Base-by-base conservation (phyloP, 2,888 invertebrate species). In the Phengaris arion region DNA sequence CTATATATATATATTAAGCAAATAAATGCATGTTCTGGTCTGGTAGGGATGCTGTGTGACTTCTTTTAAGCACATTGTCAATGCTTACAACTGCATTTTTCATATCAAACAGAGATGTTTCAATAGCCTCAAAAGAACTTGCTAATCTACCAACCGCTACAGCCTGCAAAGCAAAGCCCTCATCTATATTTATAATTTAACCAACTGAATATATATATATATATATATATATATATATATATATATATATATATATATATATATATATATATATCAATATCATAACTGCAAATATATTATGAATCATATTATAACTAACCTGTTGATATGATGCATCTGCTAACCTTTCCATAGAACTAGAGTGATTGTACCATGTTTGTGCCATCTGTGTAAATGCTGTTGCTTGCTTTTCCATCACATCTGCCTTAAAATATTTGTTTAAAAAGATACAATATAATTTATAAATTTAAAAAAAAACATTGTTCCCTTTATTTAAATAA, bases 291-390 rank as follows among this genome's bases (percentile, higher is more conserved):
- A n/a, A n/a, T n/a, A n/a, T 35, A 35, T 3, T 35, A 35, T 35
- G 35, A 35, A 35, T 22, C 22, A 22, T 48, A 7, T 1, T 8
- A 48, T n/a, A n/a, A 79, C 76, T 76, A 81, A 92, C 92, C 84
- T 92, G 92, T 77, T 89, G 82, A 81, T 90, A 88, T 73, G 92
- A 87, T 10, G 92, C 89, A 74, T 91, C 91, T n/a, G 92, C 92
- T 76, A 92, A 83, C 79, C 84, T 82, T 74, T 88, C 88, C 79
- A 92, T 79, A 0, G 92, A 87, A 78, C 88, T 89, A 0, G 92
- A 87, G 75, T 89, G 88, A 35, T 77, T 84, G 2, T 88, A 83
- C 6, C 87, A 85, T 0, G 91, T 87, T 76, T 91, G 87, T 1
- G 92, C 91, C 80, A 92, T 84, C 78, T 90, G 88, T 6, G 85